phyloP scores from a whole-genome alignment of 2,797 vertebrate species.

The Gadopsis bispinosus region DNA sequence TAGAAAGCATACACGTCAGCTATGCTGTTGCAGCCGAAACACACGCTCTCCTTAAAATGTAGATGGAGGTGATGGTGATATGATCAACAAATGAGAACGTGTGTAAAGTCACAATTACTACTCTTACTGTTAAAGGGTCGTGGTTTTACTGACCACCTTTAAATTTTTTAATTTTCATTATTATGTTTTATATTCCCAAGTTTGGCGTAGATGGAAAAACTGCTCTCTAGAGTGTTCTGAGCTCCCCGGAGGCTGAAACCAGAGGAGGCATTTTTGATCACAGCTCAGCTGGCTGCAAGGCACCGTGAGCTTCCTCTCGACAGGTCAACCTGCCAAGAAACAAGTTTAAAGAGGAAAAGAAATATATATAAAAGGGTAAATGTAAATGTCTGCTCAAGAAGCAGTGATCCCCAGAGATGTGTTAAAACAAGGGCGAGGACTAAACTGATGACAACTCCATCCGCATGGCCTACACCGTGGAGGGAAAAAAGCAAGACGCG shows the following conservation, averaged over 20 bases:
- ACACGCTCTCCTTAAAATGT: background rate
- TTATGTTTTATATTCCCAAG: conserved; percentile 30
- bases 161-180: conserved; percentile 13
- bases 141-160: background rate
- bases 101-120: background rate
- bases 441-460: conserved; percentile 81
- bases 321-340: conserved; percentile 79
- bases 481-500: conserved; percentile 50
- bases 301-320: conserved; percentile 65
- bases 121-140: background rate
- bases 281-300: conserved; percentile 69
- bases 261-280: conserved; percentile 68
- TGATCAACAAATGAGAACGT: conserved; percentile 2
- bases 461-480: conserved; percentile 44
- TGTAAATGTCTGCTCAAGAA: conserved; percentile 77
- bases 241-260: conserved; percentile 69
- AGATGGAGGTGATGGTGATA: background rate
- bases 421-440: conserved; percentile 81
- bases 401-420: conserved; percentile 75
- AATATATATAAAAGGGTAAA: conserved; percentile 64
- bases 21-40: background rate
- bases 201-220: conserved; percentile 30
- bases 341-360: conserved; percentile 62
- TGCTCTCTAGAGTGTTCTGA: conserved; percentile 54
- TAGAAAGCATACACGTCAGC: conserved; percentile 12